Conservation (phyloP, 2,113 vertebrate genomes). For the Xerus inauris region DNA sequence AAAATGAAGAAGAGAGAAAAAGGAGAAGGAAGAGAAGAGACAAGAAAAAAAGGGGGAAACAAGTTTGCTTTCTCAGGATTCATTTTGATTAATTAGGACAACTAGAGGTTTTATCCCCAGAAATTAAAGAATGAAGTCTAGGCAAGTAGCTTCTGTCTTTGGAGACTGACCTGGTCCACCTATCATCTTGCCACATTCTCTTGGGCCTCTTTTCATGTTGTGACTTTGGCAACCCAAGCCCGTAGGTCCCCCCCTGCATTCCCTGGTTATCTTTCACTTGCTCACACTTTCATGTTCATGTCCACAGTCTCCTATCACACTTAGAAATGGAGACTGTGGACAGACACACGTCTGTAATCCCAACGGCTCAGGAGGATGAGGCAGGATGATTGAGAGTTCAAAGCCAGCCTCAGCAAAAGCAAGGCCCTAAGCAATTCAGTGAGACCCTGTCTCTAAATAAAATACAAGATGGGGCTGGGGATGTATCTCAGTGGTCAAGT, state of each 20-base stretch:
- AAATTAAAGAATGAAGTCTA: not conserved
- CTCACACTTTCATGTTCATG: not conserved
- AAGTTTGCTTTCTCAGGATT: not conserved
- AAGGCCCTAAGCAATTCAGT: no score
- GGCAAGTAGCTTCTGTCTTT: not conserved
- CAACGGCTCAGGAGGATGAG: no score
- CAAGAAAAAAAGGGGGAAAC: no score
- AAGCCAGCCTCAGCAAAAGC: no score
- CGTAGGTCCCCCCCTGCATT: no score
- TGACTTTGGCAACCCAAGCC: not conserved
- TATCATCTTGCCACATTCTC: not conserved
- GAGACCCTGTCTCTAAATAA: no score
- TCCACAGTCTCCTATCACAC: no score
- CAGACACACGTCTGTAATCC: no score
- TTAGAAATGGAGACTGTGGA: not conserved
- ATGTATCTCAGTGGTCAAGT: no score
- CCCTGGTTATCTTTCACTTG: not conserved
- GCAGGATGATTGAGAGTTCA: no score
- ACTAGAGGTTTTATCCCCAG: not conserved
- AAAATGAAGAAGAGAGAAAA: not conserved
- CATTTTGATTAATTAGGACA: not conserved
- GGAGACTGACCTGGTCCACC: not conserved
- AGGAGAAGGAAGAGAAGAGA: not conserved
- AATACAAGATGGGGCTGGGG: no score
- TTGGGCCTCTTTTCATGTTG: no score